Conservation (phyloP, 2,888 invertebrate species). For the Emesis furor region DNA sequence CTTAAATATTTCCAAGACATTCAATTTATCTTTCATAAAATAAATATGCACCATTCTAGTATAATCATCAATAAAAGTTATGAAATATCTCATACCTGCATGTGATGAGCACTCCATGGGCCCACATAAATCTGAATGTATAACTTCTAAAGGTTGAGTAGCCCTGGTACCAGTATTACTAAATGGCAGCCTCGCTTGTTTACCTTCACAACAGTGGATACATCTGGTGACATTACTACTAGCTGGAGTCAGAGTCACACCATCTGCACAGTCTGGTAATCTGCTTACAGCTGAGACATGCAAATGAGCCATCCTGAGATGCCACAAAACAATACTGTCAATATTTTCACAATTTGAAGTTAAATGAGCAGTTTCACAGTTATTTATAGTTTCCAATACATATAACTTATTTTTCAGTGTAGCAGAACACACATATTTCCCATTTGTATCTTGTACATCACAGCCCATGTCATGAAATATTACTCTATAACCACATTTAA, state of each 20-base stretch:
- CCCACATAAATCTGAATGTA: no score
- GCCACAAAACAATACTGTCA: constrained; percentile 22
- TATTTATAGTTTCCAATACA: neutral
- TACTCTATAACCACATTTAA: no score
- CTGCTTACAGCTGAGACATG: constrained; percentile 29
- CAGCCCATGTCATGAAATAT: no score
- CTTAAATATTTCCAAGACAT: no score
- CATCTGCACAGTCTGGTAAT: constrained; percentile 47
- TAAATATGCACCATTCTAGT: no score
- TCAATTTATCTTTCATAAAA: no score
- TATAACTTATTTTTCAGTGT: constrained; percentile 5
- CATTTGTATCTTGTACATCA: neutral
- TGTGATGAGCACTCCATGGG: no score
- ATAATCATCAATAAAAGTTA: no score
- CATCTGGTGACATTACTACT: constrained; percentile 31
- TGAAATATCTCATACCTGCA: no score
- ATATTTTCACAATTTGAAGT: no score
- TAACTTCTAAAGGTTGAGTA: no score
- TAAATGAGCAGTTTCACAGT: no score
- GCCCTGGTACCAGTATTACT: constrained; percentile 36
- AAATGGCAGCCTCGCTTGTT: constrained; percentile 61
- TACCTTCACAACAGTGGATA: constrained; percentile 39
- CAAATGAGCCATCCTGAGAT: constrained; percentile 35
- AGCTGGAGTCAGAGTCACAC: constrained; percentile 37
- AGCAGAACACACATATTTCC: neutral